Conservation (phyloP, 2,888 invertebrate species). For the Latheticus oryzae region DNA sequence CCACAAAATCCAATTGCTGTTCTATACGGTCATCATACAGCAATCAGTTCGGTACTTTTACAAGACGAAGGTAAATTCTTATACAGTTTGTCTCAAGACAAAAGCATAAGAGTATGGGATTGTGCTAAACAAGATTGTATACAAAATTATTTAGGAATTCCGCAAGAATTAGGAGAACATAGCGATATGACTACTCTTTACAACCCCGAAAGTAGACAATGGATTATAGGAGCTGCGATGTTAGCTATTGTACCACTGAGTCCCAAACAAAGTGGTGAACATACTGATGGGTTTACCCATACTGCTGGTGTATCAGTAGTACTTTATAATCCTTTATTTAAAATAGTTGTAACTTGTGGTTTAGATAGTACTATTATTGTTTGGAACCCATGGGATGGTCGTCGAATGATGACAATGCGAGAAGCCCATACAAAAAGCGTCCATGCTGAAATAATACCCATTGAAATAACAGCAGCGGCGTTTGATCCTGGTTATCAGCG, state of each 20-base stretch:
- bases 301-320: conserved; percentile 76
- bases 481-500: conserved; percentile 81
- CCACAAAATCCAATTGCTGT: conserved; percentile 73
- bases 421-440: conserved; percentile 77
- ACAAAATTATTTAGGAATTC: conserved; percentile 77
- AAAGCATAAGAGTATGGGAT: conserved; percentile 83
- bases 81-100: conserved; percentile 79
- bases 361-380: conserved; percentile 84
- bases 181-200: conserved; percentile 68
- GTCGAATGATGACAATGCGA: conserved; percentile 75
- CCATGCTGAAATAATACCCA: conserved; percentile 74
- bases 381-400: conserved; percentile 83
- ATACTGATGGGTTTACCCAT: conserved; percentile 75
- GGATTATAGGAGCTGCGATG: conserved; percentile 74
- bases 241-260: conserved; percentile 75
- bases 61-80: conserved; percentile 75
- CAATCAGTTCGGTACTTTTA: conserved; percentile 75
- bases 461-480: conserved; percentile 81
- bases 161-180: conserved; percentile 72
- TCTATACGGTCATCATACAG: conserved; percentile 78
- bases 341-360: conserved; percentile 79
- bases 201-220: conserved; percentile 74
- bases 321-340: conserved; percentile 80
- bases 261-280: conserved; percentile 73
- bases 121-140: conserved; percentile 74